A percentile compares a stretch with the other conserved stretches of the same genome.
phyloP scores from a whole-genome alignment of 2,888 invertebrate genomes.

The Anticlea derivata region DNA sequence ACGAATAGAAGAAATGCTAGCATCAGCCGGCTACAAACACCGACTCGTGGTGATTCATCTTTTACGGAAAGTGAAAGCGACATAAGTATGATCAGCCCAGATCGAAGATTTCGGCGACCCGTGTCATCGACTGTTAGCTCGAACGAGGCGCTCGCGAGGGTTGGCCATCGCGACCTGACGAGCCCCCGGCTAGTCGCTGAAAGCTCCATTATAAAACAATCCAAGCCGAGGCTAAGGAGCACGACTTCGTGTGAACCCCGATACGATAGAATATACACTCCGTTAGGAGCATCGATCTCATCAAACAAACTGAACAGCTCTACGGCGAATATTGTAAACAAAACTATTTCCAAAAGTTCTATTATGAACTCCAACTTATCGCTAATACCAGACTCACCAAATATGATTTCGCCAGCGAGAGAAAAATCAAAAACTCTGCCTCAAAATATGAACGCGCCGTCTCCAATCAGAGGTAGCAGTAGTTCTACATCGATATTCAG shows the following conservation, averaged over 20 bases:
- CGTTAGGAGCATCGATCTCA: conserved; percentile 68
- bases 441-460: conserved; percentile 80
- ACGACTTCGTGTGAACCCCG: conserved; percentile 76
- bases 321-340: conserved; percentile 62
- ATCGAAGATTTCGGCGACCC: conserved; percentile 67
- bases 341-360: conserved; percentile 58
- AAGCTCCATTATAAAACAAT: conserved; percentile 57
- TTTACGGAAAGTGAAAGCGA: conserved; percentile 78
- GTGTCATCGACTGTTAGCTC: conserved; percentile 73
- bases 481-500: conserved; percentile 76
- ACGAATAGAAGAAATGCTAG: conserved; percentile 63
- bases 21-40: conserved; percentile 56
- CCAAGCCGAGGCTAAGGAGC: conserved; percentile 69
- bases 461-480: conserved; percentile 75
- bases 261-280: conserved; percentile 76
- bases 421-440: conserved; percentile 86
- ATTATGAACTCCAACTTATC: conserved; percentile 76
- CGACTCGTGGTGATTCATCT: conserved; percentile 65
- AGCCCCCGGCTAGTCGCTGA: conserved; percentile 73
- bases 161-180: conserved; percentile 67
- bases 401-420: conserved; percentile 69
- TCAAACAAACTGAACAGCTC: conserved; percentile 70
- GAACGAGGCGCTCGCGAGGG: conserved; percentile 71
- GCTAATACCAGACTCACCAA: conserved; percentile 74
- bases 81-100: conserved; percentile 69